A percentile compares a stretch with the other conserved stretches of the same genome.
phyloP scores from a whole-genome alignment of 2,888 invertebrate species.

The Leucoma salicis region DNA sequence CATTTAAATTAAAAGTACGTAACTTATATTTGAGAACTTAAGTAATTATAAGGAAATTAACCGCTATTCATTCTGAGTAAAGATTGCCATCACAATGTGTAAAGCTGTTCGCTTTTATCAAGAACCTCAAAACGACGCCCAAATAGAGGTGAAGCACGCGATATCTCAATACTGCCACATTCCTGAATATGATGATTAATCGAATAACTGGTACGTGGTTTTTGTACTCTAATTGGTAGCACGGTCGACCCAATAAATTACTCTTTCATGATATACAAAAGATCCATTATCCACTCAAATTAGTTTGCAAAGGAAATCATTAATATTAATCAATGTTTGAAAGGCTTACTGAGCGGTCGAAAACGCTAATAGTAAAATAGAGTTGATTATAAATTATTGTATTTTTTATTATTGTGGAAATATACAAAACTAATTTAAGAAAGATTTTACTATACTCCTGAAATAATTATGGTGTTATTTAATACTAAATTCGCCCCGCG shows the following conservation, averaged over 20 bases:
- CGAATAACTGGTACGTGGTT: conserved; percentile 48
- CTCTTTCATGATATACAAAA: conserved; percentile 74
- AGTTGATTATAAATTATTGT: conserved; percentile 26
- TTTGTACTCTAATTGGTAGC: conserved; percentile 63
- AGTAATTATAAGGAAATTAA: background rate
- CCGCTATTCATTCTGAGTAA: conserved; percentile 1
- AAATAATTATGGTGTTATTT: too few relatives aligned
- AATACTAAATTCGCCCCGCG: too few relatives aligned
- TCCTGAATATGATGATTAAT: conserved; percentile 55
- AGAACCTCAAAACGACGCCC: conserved; percentile 10
- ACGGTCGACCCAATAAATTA: conserved; percentile 59
- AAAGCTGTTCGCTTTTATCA: conserved; percentile 8
- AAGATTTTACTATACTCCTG: too few relatives aligned
- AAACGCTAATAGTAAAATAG: conserved; percentile 14
- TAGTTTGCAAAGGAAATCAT: conserved; percentile 71
- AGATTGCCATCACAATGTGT: conserved; percentile 9
- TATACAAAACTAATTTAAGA: too few relatives aligned
- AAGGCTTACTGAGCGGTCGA: conserved; percentile 43
- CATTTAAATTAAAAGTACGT: background rate
- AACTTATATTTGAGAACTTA: background rate
- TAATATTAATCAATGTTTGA: conserved; percentile 76
- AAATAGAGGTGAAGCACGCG: conserved; percentile 34
- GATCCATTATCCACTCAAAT: conserved; percentile 78
- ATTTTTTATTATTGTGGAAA: too few relatives aligned
- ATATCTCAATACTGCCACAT: conserved; percentile 38